Evolutionary conservation across 1,140 invertebrate genomes (phyloP), one percentile per base, ranked within the genome.

Genomic region (Rhagoletis zephyria): DNA sequence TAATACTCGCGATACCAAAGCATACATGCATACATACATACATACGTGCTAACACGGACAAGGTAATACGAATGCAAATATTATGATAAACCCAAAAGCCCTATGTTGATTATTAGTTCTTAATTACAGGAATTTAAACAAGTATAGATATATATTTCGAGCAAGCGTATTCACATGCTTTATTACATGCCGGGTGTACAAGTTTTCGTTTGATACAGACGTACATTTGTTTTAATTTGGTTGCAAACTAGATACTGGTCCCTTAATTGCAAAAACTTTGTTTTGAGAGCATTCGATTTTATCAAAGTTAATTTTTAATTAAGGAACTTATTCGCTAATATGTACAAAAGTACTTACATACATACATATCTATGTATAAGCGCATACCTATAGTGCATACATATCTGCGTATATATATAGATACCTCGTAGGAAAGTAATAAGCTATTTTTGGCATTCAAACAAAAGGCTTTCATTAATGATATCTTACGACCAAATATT

Each of bases 301-400:
- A 19, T 81, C 16, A 51, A 56, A 81, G 74, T 81, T 56, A 56
- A 81, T 81, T 81, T 51, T 81, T 81, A 81, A 81, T 81, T 81
- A 81, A 9, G n/a, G 48, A 56, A 19, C 74, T 81, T 16, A 10
- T 81, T n/a, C 16, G 48, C 51, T 59, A 81, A 81, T 2, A 56
- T 56, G 10, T 56, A 1, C 1, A 56, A 0, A 56, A 7, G 51
- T 56, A 56, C 51, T 10, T 56, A 56, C 51, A 56, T 56, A 56
- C 51, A 56, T 56, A 56, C 51, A 56, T 56, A 56, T 56, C 10
- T 7, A 56, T 10, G 51, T 56, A 30, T 30, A 30, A 30, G 30
- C 30, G 30, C 30, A 30, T 30, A 30, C 30, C 30, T 30, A 30
- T 30, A 30, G 30, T 30, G 30, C 30, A 30, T 30, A 30, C 30